Evolutionary conservation across 2,797 vertebrate genomes (phyloP), one percentile per base, ranked within the genome.

Genomic region (Takifugu ocellatus): DNA sequence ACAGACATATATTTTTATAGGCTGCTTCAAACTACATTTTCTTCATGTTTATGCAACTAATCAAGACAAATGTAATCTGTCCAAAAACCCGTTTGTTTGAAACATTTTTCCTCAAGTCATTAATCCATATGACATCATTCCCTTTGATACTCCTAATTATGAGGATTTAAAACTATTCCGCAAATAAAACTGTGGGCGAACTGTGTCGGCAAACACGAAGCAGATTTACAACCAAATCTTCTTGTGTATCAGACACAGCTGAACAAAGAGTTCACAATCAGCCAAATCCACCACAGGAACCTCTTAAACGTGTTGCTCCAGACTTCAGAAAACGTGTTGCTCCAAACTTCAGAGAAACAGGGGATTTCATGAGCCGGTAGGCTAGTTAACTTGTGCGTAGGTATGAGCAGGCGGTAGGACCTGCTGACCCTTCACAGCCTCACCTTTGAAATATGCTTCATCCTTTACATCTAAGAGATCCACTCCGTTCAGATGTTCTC

Each of bases 281-380:
- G 56, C 60, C 59, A 61, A 73, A 61, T 78, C 64, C 55, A 61
- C 53, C 26, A 47, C 45, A 59, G 61, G 61, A 56, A 73, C 53
- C 63, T 27, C 36, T 39, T 4, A 39, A 39, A 9, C 8, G 2
- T 9, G 3, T 6, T 27, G 26, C 3, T 27, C 27, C 27, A 29
- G 27, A 21, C 21, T 21, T 21, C 21, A 21, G 21, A 21, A 21
- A 21, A 21, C 21, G 21, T 21, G 21, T 21, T 21, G 21, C 21
- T 21, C 21, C 21, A 21, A 1, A 21, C 21, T 21, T 21, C 21
- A 21, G 21, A 21, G 21, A 21, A 21, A 21, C 21, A 21, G 21
- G 21, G 21, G 21, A 21, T 21, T 21, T 21, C 21, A 21, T 21
- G 21, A 21, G 21, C 21, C 21, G 21, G 21, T 21, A 21, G 21